These are phyloP conservation scores for Abrostola triplasia DNA, from an alignment of 2,888 invertebrate genomes.

Conservation along the genomic window DNA sequence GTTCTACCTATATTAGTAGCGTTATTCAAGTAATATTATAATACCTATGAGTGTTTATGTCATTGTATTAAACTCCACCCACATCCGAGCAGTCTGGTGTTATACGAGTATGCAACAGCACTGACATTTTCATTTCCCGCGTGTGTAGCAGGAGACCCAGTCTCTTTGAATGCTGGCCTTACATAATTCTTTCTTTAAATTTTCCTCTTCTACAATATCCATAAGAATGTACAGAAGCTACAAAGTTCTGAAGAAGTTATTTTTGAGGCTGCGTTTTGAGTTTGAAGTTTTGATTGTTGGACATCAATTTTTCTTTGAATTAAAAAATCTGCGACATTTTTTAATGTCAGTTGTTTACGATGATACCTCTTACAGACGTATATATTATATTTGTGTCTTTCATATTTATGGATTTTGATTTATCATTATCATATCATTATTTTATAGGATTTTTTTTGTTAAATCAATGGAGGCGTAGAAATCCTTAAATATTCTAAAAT, in stretches of 20 bases:
- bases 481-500: too few species aligned
- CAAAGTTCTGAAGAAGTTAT: conserved; percentile 3
- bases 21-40: not conserved
- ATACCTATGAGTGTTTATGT: conserved; percentile 1
- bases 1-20: too few species aligned
- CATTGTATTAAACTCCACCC: conserved; percentile 12
- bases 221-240: conserved; percentile 23
- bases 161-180: conserved; percentile 67
- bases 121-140: conserved; percentile 76
- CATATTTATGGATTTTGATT: too few species aligned
- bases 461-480: too few species aligned
- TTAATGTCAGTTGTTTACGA: too few species aligned
- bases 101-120: conserved; percentile 48
- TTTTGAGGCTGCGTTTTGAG: conserved; percentile 10
- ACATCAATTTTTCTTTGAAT: not conserved
- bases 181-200: conserved; percentile 54
- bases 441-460: too few species aligned
- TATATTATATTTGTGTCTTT: too few species aligned
- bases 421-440: too few species aligned
- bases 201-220: conserved; percentile 35
- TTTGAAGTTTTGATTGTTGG: not conserved
- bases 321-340: too few species aligned
- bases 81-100: conserved; percentile 29
- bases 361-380: too few species aligned
- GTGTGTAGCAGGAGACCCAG: conserved; percentile 63